Base-by-base conservation (phyloP, 2,113 vertebrate species). In the Phaethon lepturus region DNA sequence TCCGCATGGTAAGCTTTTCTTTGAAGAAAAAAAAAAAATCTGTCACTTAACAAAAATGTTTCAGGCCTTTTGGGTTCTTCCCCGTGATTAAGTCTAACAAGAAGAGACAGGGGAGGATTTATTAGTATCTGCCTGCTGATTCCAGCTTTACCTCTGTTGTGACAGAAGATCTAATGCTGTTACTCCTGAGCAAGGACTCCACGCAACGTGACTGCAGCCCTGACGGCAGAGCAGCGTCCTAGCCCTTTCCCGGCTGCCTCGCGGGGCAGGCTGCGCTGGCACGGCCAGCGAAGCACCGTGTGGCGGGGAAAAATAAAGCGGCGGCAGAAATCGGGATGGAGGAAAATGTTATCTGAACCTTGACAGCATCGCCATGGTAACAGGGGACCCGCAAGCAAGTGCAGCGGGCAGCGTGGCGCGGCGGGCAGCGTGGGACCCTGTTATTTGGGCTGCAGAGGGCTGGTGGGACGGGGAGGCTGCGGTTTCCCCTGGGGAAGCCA, bases 331-430 rank as follows among this genome's bases (percentile, higher is more conserved):
- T 7, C 0, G 0, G 67, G 88, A 29, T 86, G 58, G 59, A 80
- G 50, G 85, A 42, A n/a, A 62, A 79, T 16, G 17, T 50, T 75
- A 49, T 62, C 50, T 94, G 93, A 94, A 95, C 95, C 85, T 59
- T 80, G 85, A 55, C 71, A 88, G 78, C 45, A 83, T 59, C 88
- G 88, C 85, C 88, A 86, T 92, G 81, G 95, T 55, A 94, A 96
- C 31, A 0, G 50, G 76, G 66, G 85, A 81, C 77, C 73, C 77
- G 86, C 40, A 58, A 73, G 62, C 45, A 28, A 44, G 22, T 22
- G 38, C 18, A 3, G 62, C 7, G 18, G 80, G 62, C 84, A 47
- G 35, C 1, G 0, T 67, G 66, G 73, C 76, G 71, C 9, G 3
- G 56, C 2, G 42, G 74, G 82, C 64, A 52, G 50, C 0, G 0